Conservation (phyloP, 2,113 vertebrate species). For the Australoheros scitulus region DNA sequence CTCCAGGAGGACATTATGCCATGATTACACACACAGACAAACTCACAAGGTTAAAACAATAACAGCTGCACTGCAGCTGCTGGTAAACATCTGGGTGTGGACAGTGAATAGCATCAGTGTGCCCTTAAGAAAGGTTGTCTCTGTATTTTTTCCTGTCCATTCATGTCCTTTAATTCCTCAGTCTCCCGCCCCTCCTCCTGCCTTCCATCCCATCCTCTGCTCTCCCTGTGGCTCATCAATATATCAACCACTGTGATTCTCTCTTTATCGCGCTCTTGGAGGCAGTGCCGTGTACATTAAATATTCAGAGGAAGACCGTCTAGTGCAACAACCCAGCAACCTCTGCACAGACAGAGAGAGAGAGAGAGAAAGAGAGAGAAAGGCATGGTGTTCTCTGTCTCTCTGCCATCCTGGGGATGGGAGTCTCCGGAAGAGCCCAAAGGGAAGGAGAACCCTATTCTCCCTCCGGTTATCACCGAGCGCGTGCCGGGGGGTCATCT, state of each 20-base stretch:
- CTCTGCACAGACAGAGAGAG: slow-evolving; percentile 22
- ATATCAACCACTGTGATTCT: slow-evolving; percentile 70
- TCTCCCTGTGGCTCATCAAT: slow-evolving; percentile 64
- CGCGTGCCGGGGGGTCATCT: slow-evolving; percentile 41
- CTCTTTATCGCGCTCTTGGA: slow-evolving; percentile 67
- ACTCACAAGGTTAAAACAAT: too few species aligned
- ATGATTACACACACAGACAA: fast-evolving
- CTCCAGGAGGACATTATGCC: neutral
- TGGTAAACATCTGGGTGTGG: slow-evolving; percentile 3
- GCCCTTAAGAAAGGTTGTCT: slow-evolving; percentile 28
- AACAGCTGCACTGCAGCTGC: neutral
- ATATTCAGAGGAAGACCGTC: slow-evolving; percentile 76
- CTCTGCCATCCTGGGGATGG: slow-evolving; percentile 27
- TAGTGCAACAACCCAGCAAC: slow-evolving; percentile 68
- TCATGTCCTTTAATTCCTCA: slow-evolving; percentile 19
- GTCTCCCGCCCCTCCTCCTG: slow-evolving; percentile 20
- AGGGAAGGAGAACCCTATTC: slow-evolving; percentile 39
- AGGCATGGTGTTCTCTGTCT: neutral
- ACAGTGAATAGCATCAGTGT: neutral
- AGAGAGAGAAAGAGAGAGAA: neutral
- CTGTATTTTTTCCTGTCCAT: slow-evolving; percentile 7
- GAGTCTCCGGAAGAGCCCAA: slow-evolving; percentile 35
- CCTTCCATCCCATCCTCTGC: slow-evolving; percentile 20
- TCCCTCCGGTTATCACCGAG: slow-evolving; percentile 21
- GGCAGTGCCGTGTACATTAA: slow-evolving; percentile 70